Evolutionary conservation across 2,113 vertebrate species (phyloP).

Genomic region (Epinephelus cyanopodus): DNA sequence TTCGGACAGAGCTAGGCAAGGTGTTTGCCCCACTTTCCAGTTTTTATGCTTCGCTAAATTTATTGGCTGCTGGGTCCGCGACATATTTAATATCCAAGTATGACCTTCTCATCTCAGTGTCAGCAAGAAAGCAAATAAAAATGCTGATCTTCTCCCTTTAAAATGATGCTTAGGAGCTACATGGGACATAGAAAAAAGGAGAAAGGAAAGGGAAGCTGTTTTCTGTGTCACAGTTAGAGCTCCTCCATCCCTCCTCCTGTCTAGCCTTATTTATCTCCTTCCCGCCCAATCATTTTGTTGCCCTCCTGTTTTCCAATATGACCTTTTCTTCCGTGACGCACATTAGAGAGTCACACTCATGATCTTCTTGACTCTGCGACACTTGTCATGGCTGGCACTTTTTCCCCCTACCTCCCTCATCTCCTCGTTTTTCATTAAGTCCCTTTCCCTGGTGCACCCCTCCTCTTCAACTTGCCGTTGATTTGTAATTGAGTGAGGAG

Average conservation of each 20-base stretch:
- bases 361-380: constrained; percentile 36
- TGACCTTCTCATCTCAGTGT: neutral
- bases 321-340: constrained; percentile 34
- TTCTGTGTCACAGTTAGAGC: neutral
- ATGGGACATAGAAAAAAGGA: neutral
- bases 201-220: neutral
- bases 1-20: neutral
- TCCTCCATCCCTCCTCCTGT: constrained; percentile 16
- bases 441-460: neutral
- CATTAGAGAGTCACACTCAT: constrained; percentile 42
- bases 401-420: constrained; percentile 6
- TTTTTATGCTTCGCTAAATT: neutral
- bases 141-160: neutral
- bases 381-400: constrained; percentile 34
- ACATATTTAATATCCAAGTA: neutral
- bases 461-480: constrained; percentile 43
- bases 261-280: constrained; percentile 30
- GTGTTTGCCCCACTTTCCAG: neutral
- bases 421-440: constrained; percentile 51
- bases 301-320: constrained; percentile 19
- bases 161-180: too few relatives aligned
- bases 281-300: constrained; percentile 20
- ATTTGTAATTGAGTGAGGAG: constrained; percentile 67
- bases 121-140: neutral
- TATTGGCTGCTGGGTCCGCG: neutral